Conservation (phyloP, 2,113 vertebrate species). For the Typhlomys cinereus region DNA sequence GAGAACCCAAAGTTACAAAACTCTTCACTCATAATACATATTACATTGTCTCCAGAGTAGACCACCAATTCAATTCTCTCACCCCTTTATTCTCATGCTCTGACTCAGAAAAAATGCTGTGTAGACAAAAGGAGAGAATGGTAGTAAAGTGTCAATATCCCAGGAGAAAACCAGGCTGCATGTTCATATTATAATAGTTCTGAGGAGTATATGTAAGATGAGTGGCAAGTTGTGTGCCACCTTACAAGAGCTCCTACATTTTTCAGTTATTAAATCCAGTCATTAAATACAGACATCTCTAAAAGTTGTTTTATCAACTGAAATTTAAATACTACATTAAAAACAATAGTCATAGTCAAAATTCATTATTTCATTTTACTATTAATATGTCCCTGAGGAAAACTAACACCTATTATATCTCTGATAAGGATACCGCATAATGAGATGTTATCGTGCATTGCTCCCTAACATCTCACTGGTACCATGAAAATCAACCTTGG, state of each 20-base stretch:
- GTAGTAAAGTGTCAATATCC: background rate
- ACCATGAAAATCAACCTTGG: background rate
- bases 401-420: background rate
- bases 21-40: too few species aligned
- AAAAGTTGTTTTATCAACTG: background rate
- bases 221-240: background rate
- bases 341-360: background rate
- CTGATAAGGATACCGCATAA: background rate
- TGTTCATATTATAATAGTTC: background rate
- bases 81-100: too few species aligned
- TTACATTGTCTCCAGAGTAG: too few species aligned
- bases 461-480: background rate
- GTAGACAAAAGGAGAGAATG: background rate
- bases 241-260: background rate
- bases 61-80: too few species aligned
- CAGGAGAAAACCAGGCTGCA: background rate
- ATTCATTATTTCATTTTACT: background rate
- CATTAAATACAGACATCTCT: background rate
- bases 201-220: background rate
- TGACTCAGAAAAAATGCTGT: background rate
- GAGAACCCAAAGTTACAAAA: too few species aligned
- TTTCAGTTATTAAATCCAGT: background rate
- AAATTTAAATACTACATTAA: background rate
- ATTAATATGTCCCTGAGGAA: background rate
- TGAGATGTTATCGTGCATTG: background rate